Evolutionary conservation across 1,140 invertebrate genomes (phyloP), one percentile per base, ranked within the genome.

Genomic region (Rhizoglyphus robini): DNA sequence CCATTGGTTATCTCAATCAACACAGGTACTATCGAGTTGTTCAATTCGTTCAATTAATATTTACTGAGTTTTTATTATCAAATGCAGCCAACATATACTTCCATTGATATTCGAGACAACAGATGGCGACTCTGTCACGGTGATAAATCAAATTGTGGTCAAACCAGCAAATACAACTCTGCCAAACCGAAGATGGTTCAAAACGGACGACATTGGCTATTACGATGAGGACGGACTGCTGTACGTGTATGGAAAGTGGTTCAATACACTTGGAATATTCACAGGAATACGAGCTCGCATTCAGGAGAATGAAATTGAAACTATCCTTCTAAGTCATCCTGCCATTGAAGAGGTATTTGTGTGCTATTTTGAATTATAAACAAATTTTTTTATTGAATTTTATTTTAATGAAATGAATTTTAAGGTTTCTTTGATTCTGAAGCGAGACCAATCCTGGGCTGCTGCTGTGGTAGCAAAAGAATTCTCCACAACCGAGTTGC

Each of bases 141-240:
- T 54, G 8, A 23, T 54, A 25, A 11, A 8, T 8, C 23, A 8
- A 32, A 32, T 54, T 25, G 23, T 31, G 3, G 3, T 49, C 15
- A 11, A n/a, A 3, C 15, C 20, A 63, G 8, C 34, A 8, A 11
- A 23, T 54, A 32, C 25, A n/a, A 63, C 13, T 36, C 3, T 4
- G 32, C 13, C 3, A 11, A 60, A 2, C 25, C 13, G 31, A 4
- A 18, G 57, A 5, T 65, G 57, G 49, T 47, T 59, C 20, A 4
- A 4, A 2, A 65, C 64, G 23, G 5, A 47, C 11, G 64, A 65
- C 31, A 3, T 65, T 1, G 64, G 64, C 32, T 65, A 66, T 27
- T 65, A 65, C 48, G 64, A 65, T 38, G 49, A 60, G 13, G 59
- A 65, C 18, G 51, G 51, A 2, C 23, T 65, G 23, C 18, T 65